Evolutionary conservation across 2,888 invertebrate species (phyloP).

Genomic region (Cantharis nigra): DNA sequence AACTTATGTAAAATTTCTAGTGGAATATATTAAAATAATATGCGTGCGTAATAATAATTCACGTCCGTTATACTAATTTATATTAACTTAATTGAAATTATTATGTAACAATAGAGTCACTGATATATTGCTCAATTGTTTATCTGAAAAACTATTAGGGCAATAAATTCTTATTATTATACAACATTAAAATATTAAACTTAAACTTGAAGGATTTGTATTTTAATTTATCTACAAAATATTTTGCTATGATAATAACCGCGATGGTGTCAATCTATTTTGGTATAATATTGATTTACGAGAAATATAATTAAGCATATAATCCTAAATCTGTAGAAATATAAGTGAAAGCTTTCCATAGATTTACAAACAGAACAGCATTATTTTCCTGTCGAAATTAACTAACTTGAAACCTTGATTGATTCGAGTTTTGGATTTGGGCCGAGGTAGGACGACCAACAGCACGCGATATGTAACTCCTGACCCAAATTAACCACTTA

Average conservation of each 20-base stretch:
- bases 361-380: constrained; percentile 8
- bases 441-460: constrained; percentile 24
- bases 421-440: constrained; percentile 25
- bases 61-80: neutral
- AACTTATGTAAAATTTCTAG: neutral
- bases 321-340: constrained; percentile 9
- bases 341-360: constrained; percentile 6
- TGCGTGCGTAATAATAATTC: neutral
- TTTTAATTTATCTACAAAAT: neutral
- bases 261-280: neutral
- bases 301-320: neutral
- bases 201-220: neutral
- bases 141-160: neutral
- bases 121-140: neutral
- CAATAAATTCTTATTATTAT: neutral
- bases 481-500: constrained; percentile 46
- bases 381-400: constrained; percentile 15
- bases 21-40: neutral
- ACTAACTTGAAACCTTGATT: constrained; percentile 31
- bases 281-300: neutral
- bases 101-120: neutral
- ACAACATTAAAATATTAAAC: neutral
- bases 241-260: neutral
- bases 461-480: constrained; percentile 40
- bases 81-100: neutral